Percentiles rank a stretch among this genome's conserved stretches.
phyloP scores from a whole-genome alignment of 2,113 vertebrate genomes.

The Otocyon megalotis region DNA sequence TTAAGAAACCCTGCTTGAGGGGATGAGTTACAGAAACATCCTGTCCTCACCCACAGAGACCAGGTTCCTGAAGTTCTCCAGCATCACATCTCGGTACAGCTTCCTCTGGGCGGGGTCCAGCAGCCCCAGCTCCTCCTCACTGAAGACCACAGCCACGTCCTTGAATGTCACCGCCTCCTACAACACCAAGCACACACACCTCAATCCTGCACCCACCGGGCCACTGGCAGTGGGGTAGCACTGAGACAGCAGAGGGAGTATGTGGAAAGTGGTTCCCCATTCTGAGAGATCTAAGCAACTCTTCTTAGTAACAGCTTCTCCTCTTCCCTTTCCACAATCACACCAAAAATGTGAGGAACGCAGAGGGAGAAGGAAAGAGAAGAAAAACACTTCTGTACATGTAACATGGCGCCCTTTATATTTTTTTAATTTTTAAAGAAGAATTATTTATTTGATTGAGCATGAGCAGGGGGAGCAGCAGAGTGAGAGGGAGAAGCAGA shows the following conservation, averaged over 20 bases:
- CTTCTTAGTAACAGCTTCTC: background rate
- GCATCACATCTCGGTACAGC: slow-evolving; percentile 67
- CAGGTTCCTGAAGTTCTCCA: slow-evolving; percentile 73
- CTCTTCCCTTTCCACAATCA: background rate
- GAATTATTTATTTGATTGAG: too few species aligned
- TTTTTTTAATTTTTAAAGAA: too few species aligned
- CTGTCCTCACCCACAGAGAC: slow-evolving; percentile 68
- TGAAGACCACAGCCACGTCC: slow-evolving; percentile 72
- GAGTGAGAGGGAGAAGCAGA: too few species aligned
- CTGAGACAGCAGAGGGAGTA: too few species aligned
- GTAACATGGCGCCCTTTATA: background rate
- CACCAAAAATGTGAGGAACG: background rate
- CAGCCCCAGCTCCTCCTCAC: slow-evolving; percentile 58
- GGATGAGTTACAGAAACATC: background rate
- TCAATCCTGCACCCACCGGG: background rate
- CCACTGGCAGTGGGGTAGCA: background rate
- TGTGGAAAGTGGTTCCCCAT: background rate
- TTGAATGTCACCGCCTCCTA: slow-evolving; percentile 70
- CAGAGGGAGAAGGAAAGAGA: background rate
- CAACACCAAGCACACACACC: background rate
- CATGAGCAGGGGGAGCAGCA: too few species aligned
- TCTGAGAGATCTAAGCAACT: background rate
- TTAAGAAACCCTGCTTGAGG: background rate
- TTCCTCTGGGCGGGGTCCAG: background rate
- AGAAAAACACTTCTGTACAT: background rate